Conservation (phyloP, 2,113 vertebrate species). For the Periophthalmus modestus region DNA sequence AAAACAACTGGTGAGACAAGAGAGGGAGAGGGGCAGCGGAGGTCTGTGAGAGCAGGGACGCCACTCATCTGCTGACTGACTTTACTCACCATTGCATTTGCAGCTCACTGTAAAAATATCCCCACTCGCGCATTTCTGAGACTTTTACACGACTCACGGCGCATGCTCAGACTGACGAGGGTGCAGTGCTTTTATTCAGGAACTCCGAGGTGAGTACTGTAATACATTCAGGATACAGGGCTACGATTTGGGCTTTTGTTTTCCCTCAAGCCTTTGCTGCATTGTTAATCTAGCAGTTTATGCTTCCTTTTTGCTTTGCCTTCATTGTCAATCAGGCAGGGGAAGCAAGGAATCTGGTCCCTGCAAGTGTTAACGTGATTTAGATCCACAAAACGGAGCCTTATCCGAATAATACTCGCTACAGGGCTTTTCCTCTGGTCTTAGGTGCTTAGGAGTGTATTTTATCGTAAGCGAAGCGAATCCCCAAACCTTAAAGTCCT, state of each 20-base stretch:
- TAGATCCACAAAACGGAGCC: neutral
- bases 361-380: conserved; percentile 34
- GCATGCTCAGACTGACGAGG: conserved; percentile 69
- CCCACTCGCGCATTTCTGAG: conserved; percentile 20
- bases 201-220: conserved; percentile 73
- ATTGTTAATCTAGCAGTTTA: neutral
- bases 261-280: neutral
- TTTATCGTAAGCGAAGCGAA: neutral
- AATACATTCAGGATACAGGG: conserved; percentile 3
- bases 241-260: conserved; percentile 21
- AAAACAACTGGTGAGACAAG: conserved; percentile 53
- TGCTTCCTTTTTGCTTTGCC: neutral
- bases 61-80: conserved; percentile 24
- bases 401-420: neutral
- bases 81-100: conserved; percentile 23
- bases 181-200: conserved; percentile 64
- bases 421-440: conserved; percentile 5
- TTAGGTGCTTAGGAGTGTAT: conserved; percentile 4
- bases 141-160: conserved; percentile 43
- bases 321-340: neutral
- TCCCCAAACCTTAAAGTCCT: neutral
- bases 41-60: conserved; percentile 11
- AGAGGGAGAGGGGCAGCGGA: conserved; percentile 9
- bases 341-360: neutral
- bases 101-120: conserved; percentile 16